phyloP scores from a whole-genome alignment of 2,888 invertebrate species.

The Harpalus rufipes region DNA sequence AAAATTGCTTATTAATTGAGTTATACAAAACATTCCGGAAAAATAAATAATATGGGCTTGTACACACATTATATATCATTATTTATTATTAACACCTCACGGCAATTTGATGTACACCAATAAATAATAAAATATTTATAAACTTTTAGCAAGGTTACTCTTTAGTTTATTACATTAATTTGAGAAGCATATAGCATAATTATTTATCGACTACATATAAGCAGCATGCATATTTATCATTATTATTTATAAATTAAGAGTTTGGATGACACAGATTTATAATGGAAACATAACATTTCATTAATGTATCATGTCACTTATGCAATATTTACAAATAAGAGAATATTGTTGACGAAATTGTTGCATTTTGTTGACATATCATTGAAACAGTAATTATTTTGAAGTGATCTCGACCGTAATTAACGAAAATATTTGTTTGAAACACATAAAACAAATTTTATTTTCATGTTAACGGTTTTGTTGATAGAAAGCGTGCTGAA shows the following conservation, averaged over 20 bases:
- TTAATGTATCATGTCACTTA: slow-evolving; percentile 1
- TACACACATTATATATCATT: slow-evolving; percentile 39
- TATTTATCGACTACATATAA: slow-evolving; percentile 1
- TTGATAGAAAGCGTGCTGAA: slow-evolving; percentile 14
- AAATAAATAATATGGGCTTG: slow-evolving; percentile 37
- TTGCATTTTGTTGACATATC: slow-evolving; percentile 32
- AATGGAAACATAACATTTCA: slow-evolving; percentile 8
- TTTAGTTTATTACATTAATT: slow-evolving; percentile 27
- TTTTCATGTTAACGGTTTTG: slow-evolving; percentile 5
- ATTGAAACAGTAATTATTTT: slow-evolving; percentile 21
- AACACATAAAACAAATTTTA: slow-evolving; percentile 8
- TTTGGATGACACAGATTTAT: slow-evolving; percentile 12
- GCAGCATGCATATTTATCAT: slow-evolving; percentile 5
- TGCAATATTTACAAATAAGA: background rate
- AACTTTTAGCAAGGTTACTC: slow-evolving; percentile 17
- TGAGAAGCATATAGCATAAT: background rate
- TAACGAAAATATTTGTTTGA: slow-evolving; percentile 3
- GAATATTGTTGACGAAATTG: slow-evolving; percentile 3
- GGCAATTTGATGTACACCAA: slow-evolving; percentile 32
- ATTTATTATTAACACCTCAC: slow-evolving; percentile 32
- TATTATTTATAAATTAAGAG: slow-evolving; percentile 13
- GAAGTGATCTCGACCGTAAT: slow-evolving; percentile 42
- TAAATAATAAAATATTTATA: slow-evolving; percentile 40
- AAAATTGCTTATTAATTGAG: slow-evolving; percentile 49
- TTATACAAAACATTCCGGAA: slow-evolving; percentile 38